Percentiles rank a stretch among this genome's conserved stretches.
These are phyloP conservation scores for Drosophila nannoptera DNA, from an alignment of 1,140 invertebrate species.

Conservation along the genomic window DNA sequence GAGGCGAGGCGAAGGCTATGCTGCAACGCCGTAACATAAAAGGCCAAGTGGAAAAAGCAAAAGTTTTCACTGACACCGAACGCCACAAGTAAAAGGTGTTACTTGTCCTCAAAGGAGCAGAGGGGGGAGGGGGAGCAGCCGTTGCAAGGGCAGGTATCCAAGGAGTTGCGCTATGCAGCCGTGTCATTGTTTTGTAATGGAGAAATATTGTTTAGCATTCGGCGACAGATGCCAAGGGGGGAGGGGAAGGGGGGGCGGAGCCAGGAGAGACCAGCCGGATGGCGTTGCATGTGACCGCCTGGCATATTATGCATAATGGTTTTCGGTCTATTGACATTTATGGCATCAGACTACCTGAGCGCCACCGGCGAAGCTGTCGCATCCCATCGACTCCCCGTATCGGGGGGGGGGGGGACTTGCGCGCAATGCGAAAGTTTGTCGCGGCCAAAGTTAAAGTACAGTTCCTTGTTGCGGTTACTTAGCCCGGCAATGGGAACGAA, in stretches of 20 bases:
- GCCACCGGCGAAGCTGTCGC: not conserved
- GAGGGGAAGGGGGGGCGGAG: not conserved
- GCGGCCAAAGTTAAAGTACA: slow-evolving; percentile 39
- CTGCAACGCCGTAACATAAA: slow-evolving; percentile 68
- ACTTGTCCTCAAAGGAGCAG: slow-evolving; percentile 49
- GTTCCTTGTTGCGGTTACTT: slow-evolving; percentile 39
- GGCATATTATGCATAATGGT: slow-evolving; percentile 71
- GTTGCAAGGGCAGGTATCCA: not conserved
- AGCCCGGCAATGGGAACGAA: slow-evolving; percentile 38
- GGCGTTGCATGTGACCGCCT: slow-evolving; percentile 23
- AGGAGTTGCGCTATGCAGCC: slow-evolving; percentile 31
- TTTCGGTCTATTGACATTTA: slow-evolving; percentile 76
- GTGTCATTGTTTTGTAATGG: slow-evolving; percentile 71
- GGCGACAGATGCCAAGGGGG: slow-evolving; percentile 14
- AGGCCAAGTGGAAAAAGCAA: slow-evolving; percentile 56
- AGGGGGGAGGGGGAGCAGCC: not conserved
- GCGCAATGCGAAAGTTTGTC: slow-evolving; percentile 28
- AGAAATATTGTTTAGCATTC: slow-evolving; percentile 73
- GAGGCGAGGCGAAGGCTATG: slow-evolving; percentile 24
- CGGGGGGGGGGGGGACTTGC: too few species aligned
- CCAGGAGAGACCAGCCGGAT: not conserved
- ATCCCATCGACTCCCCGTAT: slow-evolving; percentile 7
- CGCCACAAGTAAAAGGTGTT: slow-evolving; percentile 72
- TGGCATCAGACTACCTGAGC: slow-evolving; percentile 45
- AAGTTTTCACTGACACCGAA: slow-evolving; percentile 65